phyloP scores from a whole-genome alignment of 1,140 invertebrate genomes.

The Watersipora subatra region DNA sequence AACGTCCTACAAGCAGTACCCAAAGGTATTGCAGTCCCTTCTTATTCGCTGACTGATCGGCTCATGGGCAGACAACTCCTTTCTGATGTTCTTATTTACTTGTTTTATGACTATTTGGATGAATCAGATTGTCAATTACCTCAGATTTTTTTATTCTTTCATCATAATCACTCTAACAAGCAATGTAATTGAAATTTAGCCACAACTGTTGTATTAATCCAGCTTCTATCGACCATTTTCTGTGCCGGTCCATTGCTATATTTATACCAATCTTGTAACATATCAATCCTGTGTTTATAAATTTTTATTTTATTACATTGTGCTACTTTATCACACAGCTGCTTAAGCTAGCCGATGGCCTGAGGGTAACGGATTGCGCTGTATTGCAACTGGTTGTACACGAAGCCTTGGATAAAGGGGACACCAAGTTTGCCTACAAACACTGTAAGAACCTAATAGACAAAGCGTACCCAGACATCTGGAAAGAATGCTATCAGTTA shows the following conservation, averaged over 20 bases:
- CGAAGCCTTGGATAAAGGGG: constrained; percentile 44
- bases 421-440: constrained; percentile 43
- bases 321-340: constrained; percentile 34
- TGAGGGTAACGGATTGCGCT: constrained; percentile 48
- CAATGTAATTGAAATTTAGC: no score
- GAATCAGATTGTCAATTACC: no score
- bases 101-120: no score
- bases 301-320: no score
- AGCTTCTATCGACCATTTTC: no score
- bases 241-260: no score
- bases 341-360: constrained; percentile 45
- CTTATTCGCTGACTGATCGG: background rate
- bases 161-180: no score
- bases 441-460: constrained; percentile 45
- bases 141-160: no score
- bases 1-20: constrained; percentile 46
- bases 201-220: no score
- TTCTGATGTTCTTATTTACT: no score
- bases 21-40: constrained; percentile 25
- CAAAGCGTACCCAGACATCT: constrained; percentile 43
- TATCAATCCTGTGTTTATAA: no score
- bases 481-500: constrained; percentile 45
- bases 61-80: background rate
- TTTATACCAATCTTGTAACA: no score
- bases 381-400: constrained; percentile 48